Evolutionary conservation across 2,797 vertebrate species (phyloP), one percentile per base, ranked within the genome.

Genomic region (Coregonus ussuriensis): DNA sequence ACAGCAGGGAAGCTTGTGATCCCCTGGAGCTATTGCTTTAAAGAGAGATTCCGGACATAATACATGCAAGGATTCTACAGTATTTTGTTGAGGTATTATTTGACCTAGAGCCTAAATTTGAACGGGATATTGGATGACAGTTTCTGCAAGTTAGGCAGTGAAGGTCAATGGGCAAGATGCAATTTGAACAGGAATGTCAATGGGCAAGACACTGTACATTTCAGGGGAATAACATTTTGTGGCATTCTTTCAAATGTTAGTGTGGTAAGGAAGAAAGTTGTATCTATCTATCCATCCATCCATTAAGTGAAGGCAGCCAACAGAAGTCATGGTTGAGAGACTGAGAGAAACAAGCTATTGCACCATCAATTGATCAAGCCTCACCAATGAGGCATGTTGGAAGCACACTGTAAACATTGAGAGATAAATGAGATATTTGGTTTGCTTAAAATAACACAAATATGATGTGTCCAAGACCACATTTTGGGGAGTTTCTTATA

Each of bases 91-190:
- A 53, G 15, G 13, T 74, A 67, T 62, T 18, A 37, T 74, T 62
- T 59, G 51, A 56, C 54, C 14, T 5, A 14, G 31, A 31, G 18
- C 54, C 75, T 67, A 70, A 18, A 63, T 52, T n/a, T 56, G 47
- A 54, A 66, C 59, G 29, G 14, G 51, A n/a, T 9, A 59, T 63
- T 59, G 53, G 53, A 54, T 29, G 75, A 37, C 52, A 69, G 74
- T 31, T 35, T 52, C 47, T 63, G 25, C 21, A 47, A 31, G 3
- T 14, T 33, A 52, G 14, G 16, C 66, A 59, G 4, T 3, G 18
- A n/a, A 16, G n/a, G 54, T 59, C 7, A 47, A 47, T 47, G 41
- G 41, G 7, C 41, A 47, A 47, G 16, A 13, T 25, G 25, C 25
- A 25, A 18, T 6, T 56, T 16, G 18, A 56, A 56, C 16, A 56